Evolutionary conservation across 2,888 invertebrate genomes (phyloP), one percentile per base, ranked within the genome.

Genomic region (Neoascia interrupta): DNA sequence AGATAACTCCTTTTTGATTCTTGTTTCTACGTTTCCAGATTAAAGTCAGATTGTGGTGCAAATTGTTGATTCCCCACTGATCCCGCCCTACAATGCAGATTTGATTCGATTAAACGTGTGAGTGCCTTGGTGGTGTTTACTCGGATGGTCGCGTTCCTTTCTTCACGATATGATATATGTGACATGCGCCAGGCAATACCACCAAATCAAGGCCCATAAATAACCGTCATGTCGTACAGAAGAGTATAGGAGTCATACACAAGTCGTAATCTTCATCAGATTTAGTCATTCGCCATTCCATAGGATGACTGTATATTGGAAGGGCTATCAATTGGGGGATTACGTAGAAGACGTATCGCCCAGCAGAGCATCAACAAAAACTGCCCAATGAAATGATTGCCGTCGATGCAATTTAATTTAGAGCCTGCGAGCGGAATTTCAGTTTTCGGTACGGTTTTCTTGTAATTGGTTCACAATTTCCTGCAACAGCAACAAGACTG

Each of bases 391-490:
- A 74, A 68, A 74, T 60, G 54, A 61, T 60, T 53, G 53, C 60
- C 58, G 18, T 66, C 60, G 73, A 73, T 68, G 60, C 66, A 64
- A 80, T 80, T 80, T 80, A 69, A 68, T 68, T 73, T 41, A n/a
- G 54, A 54, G 79, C 79, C 79, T 79, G 54, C 73, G 31, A 79
- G 79, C 73, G 37, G 16, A 73, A 21, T 79, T 79, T 73, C 61
- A 47, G 66, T 36, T 47, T 72, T 64, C 39, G 28, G 36, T 61
- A 56, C 51, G 51, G 28, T 76, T 66, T 61, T 53, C 66, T 79
- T 61, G 73, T 79, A 79, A 79, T 79, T 79, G 79, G 79, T 73
- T 79, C 64, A 76, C 76, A 70, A 76, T 72, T 75, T 75, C 64
- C 72, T 72, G 39, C 16, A 53, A 31, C 53, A 49, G 31, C 18